Evolutionary conservation across 2,797 vertebrate genomes (phyloP).

Genomic region (Syndactyla subalaris): DNA sequence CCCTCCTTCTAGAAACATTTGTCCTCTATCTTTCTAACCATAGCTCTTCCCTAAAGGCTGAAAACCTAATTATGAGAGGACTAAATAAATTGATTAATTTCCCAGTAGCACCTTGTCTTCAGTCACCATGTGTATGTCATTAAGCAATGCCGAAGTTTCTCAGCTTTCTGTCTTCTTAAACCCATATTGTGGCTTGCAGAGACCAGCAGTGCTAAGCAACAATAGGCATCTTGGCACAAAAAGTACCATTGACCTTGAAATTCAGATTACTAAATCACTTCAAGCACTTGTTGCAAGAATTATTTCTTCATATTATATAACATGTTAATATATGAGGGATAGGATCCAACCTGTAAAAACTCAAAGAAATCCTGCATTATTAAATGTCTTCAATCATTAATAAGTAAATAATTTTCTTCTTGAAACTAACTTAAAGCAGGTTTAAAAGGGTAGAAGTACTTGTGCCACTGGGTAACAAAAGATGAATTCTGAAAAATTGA

Average conservation of each 20-base stretch:
- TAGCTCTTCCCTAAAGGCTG: conserved; percentile 18
- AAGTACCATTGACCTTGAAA: neutral
- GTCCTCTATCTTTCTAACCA: neutral
- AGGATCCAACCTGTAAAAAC: neutral
- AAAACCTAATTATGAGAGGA: conserved; percentile 26
- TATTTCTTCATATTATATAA: neutral
- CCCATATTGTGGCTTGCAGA: neutral
- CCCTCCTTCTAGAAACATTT: neutral
- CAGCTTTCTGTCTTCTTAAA: neutral
- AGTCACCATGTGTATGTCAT: neutral
- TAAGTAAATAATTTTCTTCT: neutral
- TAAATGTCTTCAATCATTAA: neutral
- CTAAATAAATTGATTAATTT: neutral
- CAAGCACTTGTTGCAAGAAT: neutral
- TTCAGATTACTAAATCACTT: neutral
- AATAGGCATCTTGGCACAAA: neutral
- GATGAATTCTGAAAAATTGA: neutral
- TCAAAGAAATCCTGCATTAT: neutral
- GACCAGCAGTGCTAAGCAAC: neutral
- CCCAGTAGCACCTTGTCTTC: neutral
- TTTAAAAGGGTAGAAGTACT: neutral
- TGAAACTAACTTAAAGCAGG: neutral
- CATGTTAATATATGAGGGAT: neutral
- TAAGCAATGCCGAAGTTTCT: neutral
- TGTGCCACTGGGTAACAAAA: neutral